phyloP scores from a whole-genome alignment of 2,113 vertebrate genomes.

The Gymnocephalus cernua region DNA sequence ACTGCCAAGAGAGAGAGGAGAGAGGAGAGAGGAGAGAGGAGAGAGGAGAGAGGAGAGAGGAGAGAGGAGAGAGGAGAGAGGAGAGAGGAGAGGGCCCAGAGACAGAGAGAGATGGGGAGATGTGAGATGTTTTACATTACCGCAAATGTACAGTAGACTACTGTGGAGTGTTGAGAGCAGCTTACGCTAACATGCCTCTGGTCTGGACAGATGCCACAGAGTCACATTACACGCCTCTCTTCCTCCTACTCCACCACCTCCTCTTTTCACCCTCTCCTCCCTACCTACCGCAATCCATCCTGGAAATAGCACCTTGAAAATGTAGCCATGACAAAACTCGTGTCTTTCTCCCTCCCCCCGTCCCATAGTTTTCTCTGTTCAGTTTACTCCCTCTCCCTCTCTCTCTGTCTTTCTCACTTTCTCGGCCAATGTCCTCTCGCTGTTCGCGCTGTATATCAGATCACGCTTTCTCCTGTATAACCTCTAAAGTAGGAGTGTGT shows the following conservation, averaged over 20 bases:
- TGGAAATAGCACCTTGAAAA: constrained; percentile 77
- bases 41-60: constrained; percentile 46
- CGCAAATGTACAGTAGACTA: constrained; percentile 80
- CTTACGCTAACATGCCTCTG: constrained; percentile 77
- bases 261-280: constrained; percentile 24
- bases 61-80: constrained; percentile 56
- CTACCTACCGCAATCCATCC: constrained; percentile 56
- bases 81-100: constrained; percentile 49
- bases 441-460: constrained; percentile 62
- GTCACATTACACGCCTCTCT: constrained; percentile 72
- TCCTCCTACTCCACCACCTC: constrained; percentile 32
- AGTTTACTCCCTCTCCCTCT: constrained; percentile 13
- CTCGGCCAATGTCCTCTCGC: constrained; percentile 25
- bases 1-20: constrained; percentile 59
- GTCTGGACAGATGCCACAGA: constrained; percentile 77
- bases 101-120: constrained; percentile 49
- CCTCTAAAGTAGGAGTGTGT: constrained; percentile 73
- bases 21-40: constrained; percentile 51
- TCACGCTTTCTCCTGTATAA: constrained; percentile 66
- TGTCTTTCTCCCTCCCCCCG: constrained; percentile 5
- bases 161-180: constrained; percentile 71
- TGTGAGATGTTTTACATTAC: constrained; percentile 84
- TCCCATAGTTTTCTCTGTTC: constrained; percentile 19
- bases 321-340: constrained; percentile 52
- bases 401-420: constrained; percentile 43